These are phyloP conservation scores for Aphelocoma californica DNA, from an alignment of 2,797 vertebrate genomes.

Conservation along the genomic window DNA sequence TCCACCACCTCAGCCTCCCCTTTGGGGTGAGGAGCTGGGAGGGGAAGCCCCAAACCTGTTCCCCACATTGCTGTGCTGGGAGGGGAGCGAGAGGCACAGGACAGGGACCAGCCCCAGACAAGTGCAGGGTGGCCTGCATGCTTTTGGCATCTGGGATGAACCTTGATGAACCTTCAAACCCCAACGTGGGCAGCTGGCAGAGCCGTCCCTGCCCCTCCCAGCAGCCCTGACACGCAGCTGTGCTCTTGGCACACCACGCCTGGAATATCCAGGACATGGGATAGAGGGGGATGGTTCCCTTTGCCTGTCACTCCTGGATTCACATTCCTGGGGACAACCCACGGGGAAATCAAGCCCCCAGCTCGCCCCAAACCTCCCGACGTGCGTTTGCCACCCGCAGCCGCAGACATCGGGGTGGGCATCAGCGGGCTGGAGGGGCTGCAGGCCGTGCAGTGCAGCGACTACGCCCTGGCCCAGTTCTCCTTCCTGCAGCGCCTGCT, in stretches of 20 bases:
- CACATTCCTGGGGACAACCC: not conserved
- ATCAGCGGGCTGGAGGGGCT: conserved; percentile 87
- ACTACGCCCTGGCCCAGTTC: conserved; percentile 90
- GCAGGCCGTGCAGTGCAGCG: conserved; percentile 90
- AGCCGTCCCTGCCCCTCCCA: not conserved
- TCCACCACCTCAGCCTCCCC: not conserved
- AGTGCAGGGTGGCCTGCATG: not conserved
- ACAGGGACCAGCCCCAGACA: not conserved
- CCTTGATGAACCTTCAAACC: not conserved
- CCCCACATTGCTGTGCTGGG: not conserved
- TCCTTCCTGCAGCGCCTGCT: conserved; percentile 85
- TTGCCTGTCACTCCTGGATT: not conserved
- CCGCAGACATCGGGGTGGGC: conserved; percentile 90
- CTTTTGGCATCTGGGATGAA: not conserved
- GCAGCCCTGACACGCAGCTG: not conserved
- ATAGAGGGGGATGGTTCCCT: not conserved
- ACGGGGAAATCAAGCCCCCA: accelerated
- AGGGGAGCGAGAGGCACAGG: not conserved
- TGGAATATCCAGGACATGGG: not conserved
- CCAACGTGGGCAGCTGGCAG: not conserved
- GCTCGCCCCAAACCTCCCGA: not conserved
- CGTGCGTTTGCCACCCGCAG: conserved; percentile 39
- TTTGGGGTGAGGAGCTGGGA: not conserved
- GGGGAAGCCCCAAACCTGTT: not conserved
- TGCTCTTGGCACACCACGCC: accelerated